Percentiles rank a stretch among this genome's conserved stretches.
phyloP scores from a whole-genome alignment of 2,113 vertebrate genomes.

The Gallinago media region DNA sequence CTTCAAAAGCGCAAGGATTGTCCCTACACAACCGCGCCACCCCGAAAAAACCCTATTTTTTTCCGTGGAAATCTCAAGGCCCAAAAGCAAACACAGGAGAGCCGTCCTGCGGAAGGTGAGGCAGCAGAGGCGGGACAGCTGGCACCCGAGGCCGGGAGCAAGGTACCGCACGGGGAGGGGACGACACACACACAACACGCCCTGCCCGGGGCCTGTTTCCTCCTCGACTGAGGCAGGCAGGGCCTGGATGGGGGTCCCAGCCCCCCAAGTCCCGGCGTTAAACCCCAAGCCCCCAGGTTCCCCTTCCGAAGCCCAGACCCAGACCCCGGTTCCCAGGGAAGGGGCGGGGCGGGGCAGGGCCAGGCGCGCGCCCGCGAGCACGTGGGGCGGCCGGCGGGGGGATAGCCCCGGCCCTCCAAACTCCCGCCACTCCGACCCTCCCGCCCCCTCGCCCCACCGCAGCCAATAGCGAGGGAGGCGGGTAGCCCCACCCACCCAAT shows the following conservation, averaged over 20 bases:
- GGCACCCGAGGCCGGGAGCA: not conserved
- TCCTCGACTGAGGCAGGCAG: accelerated
- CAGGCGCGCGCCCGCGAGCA: not conserved
- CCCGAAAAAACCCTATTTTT: not conserved
- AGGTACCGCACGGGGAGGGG: not conserved
- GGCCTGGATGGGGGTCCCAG: accelerated
- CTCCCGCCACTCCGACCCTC: not conserved
- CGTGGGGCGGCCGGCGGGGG: not conserved
- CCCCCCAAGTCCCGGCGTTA: too few relatives aligned
- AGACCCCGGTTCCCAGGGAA: too few relatives aligned
- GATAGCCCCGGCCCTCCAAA: not conserved
- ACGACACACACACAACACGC: not conserved
- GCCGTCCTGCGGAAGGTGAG: accelerated
- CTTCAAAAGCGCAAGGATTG: not conserved
- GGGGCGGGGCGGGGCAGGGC: not conserved
- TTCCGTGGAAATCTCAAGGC: not conserved
- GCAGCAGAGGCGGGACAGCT: not conserved
- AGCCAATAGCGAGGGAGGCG: not conserved
- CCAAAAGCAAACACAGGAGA: not conserved
- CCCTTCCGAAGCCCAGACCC: too few relatives aligned
- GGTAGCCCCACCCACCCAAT: accelerated
- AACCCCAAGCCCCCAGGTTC: not conserved
- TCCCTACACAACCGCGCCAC: accelerated
- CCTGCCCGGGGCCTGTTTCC: accelerated
- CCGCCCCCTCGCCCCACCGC: accelerated